phyloP scores from a whole-genome alignment of 1,140 invertebrate genomes.

The Ips nitidus region DNA sequence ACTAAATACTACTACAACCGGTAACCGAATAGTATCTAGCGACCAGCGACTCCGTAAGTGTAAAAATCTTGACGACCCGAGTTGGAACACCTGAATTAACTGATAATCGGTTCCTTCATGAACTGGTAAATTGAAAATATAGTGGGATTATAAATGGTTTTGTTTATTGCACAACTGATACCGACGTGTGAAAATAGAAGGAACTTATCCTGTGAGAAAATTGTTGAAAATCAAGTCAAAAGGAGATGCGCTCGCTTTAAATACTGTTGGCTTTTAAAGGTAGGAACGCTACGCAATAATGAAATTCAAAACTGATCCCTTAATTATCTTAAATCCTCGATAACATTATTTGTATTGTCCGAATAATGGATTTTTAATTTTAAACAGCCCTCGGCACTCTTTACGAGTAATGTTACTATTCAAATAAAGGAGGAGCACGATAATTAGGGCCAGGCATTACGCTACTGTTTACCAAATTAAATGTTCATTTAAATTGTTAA shows the following conservation, averaged over 20 bases:
- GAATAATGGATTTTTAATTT: constrained; percentile 4
- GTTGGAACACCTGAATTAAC: constrained; percentile 36
- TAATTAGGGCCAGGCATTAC: too few species aligned
- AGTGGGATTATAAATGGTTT: constrained; percentile 19
- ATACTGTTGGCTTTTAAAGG: not conserved
- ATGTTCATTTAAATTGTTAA: too few species aligned
- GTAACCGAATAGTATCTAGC: too few species aligned
- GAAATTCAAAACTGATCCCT: constrained; percentile 2
- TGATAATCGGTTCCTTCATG: constrained; percentile 21
- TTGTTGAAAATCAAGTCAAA: too few species aligned
- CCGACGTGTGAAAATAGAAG: not conserved
- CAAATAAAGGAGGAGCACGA: too few species aligned
- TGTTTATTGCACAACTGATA: constrained; percentile 13
- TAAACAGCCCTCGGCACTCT: not conserved
- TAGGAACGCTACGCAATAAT: not conserved
- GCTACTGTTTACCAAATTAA: too few species aligned
- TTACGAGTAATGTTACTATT: too few species aligned
- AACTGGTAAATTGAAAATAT: constrained; percentile 11
- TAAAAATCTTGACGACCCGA: not conserved
- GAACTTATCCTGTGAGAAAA: not conserved
- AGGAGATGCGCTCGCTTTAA: too few species aligned
- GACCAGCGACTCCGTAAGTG: too few species aligned
- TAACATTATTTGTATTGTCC: constrained; percentile 7
- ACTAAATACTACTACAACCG: too few species aligned
- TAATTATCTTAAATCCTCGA: constrained; percentile 5